phyloP scores from a whole-genome alignment of 2,113 vertebrate genomes.

The Neomonachus schauinslandi region DNA sequence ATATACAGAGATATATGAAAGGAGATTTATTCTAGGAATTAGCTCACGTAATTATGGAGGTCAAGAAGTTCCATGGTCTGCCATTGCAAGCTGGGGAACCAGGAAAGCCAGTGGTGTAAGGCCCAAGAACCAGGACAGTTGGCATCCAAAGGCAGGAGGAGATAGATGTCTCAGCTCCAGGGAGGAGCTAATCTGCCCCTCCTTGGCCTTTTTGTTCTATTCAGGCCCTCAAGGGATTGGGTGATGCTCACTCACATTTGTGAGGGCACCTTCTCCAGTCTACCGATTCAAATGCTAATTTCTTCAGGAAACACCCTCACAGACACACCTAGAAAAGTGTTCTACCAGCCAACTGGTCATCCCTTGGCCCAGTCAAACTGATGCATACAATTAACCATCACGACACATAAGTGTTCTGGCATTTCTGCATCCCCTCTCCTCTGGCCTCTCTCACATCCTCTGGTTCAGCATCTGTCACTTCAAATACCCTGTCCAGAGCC shows the following conservation, averaged over 20 bases:
- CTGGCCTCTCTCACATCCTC: neutral
- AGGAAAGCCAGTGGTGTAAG: neutral
- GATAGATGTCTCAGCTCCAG: neutral
- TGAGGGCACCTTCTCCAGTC: neutral
- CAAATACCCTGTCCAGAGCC: neutral
- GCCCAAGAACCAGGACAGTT: neutral
- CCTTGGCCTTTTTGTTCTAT: neutral
- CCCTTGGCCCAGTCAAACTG: neutral
- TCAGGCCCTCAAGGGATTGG: neutral
- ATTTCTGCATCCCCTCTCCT: neutral
- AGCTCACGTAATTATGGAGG: neutral
- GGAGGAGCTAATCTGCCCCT: neutral
- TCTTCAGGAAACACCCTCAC: neutral
- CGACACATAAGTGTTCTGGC: neutral
- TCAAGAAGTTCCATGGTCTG: neutral
- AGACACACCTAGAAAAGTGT: neutral
- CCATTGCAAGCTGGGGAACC: neutral
- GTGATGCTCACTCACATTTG: neutral
- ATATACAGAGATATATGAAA: neutral
- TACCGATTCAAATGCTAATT: neutral
- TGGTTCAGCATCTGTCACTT: neutral
- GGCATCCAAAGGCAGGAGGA: neutral
- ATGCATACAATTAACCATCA: neutral
- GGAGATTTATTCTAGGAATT: neutral
- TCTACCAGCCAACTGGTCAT: neutral